A percentile compares a stretch with the other conserved stretches of the same genome.
These are phyloP conservation scores for Ciconia boyciana DNA, from an alignment of 2,113 vertebrate genomes.

Conservation along the genomic window DNA sequence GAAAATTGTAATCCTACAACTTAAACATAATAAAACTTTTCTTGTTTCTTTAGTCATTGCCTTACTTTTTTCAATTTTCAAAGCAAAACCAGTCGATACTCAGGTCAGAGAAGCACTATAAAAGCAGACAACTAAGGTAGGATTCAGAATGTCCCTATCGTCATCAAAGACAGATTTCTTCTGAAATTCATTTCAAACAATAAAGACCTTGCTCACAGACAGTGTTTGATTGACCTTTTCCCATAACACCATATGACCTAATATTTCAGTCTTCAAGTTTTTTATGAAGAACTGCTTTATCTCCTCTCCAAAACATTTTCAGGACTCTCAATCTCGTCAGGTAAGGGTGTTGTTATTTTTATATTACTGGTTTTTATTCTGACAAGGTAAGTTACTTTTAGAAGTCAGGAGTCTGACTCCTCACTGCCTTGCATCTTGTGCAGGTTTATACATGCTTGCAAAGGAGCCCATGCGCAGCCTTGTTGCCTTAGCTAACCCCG, in stretches of 20 bases:
- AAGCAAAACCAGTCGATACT: not conserved
- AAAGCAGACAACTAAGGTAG: not conserved
- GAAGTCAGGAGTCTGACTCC: not conserved
- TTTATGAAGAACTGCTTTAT: not conserved
- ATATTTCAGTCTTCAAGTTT: not conserved
- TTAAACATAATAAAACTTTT: not conserved
- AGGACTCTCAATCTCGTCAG: not conserved
- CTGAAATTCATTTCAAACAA: not conserved
- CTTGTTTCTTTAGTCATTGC: not conserved
- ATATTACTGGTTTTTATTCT: not conserved
- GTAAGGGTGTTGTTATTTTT: not conserved
- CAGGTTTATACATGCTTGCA: not conserved
- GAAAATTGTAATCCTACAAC: not conserved
- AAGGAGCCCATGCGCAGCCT: not conserved
- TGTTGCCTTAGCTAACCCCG: not conserved
- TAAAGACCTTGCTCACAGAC: not conserved
- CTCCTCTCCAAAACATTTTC: not conserved
- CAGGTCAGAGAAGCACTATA: not conserved
- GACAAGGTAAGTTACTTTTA: not conserved
- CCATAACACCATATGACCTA: not conserved
- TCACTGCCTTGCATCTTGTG: not conserved
- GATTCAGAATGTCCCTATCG: not conserved
- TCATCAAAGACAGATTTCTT: not conserved
- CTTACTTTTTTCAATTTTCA: not conserved
- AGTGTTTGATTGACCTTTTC: not conserved